Conservation (phyloP, 2,888 invertebrate species). For the Hydraecia micacea region DNA sequence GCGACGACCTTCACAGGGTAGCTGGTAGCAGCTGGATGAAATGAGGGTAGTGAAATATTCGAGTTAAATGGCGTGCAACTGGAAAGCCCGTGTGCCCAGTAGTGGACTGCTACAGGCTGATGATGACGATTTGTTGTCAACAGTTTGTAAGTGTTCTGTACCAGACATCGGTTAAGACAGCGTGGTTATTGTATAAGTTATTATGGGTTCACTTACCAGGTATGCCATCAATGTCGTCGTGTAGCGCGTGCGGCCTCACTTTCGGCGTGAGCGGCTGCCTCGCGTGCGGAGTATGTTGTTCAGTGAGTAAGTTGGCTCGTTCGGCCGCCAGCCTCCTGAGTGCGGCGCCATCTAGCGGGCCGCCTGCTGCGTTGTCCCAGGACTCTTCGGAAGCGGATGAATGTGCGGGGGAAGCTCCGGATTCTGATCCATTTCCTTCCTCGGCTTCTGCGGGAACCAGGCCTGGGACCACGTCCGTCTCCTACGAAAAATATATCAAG, state of each 20-base stretch:
- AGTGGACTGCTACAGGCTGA: not conserved
- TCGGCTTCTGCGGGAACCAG: slow-evolving; percentile 26
- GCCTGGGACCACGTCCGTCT: slow-evolving; percentile 37
- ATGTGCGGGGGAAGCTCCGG: slow-evolving; percentile 78
- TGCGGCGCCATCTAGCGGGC: slow-evolving; percentile 94
- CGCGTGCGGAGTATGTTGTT: slow-evolving; percentile 17
- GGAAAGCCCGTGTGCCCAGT: not conserved
- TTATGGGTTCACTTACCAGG: slow-evolving; percentile 2
- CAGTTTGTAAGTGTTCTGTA: too few relatives aligned
- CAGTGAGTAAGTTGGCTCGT: slow-evolving; percentile 66
- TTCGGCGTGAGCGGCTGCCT: slow-evolving; percentile 13
- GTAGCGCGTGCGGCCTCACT: slow-evolving; percentile 27
- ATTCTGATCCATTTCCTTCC: slow-evolving; percentile 33
- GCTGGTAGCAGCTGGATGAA: not conserved
- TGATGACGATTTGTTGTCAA: not conserved
- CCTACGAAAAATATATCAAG: slow-evolving; percentile 24
- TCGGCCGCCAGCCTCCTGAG: slow-evolving; percentile 91
- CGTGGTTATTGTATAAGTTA: not conserved
- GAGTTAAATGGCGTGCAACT: not conserved
- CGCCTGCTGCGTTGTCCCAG: slow-evolving; percentile 91
- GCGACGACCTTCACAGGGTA: not conserved
- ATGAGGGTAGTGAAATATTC: too few relatives aligned
- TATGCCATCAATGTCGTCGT: slow-evolving; percentile 81
- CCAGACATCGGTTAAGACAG: too few relatives aligned
- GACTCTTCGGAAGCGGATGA: slow-evolving; percentile 86